These are phyloP conservation scores for Tetropium fuscum DNA, from an alignment of 2,888 invertebrate genomes.

Conservation along the genomic window DNA sequence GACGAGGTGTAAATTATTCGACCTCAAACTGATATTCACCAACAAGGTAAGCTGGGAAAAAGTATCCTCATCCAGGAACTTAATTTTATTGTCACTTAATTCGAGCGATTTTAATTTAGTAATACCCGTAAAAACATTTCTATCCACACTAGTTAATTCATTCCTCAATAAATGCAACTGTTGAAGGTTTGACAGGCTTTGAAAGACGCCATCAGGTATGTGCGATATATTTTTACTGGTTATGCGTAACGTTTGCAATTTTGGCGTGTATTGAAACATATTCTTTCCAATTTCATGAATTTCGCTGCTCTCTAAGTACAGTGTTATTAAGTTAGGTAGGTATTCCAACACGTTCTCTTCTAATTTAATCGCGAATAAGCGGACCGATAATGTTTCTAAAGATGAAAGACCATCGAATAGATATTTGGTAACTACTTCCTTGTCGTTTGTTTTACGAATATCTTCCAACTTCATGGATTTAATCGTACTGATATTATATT, in stretches of 20 bases:
- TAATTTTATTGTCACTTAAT: constrained; percentile 76
- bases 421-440: constrained; percentile 29
- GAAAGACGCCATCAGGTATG: constrained; percentile 73
- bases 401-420: constrained; percentile 23
- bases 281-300: constrained; percentile 64
- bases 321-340: constrained; percentile 43
- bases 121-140: constrained; percentile 74
- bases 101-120: constrained; percentile 75
- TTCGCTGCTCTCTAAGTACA: constrained; percentile 44
- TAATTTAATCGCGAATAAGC: constrained; percentile 9
- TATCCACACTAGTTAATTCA: constrained; percentile 57
- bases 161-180: constrained; percentile 77
- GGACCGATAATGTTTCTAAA: constrained; percentile 21
- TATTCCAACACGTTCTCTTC: constrained; percentile 26
- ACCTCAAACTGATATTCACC: constrained; percentile 45
- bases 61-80: constrained; percentile 71
- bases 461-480: constrained; percentile 40
- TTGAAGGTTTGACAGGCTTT: constrained; percentile 71
- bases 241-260: constrained; percentile 76
- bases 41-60: constrained; percentile 63
- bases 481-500: constrained; percentile 63
- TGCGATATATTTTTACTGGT: constrained; percentile 74
- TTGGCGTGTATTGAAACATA: constrained; percentile 73
- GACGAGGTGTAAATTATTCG: constrained; percentile 66
- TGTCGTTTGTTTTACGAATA: not conserved